Evolutionary conservation across 2,888 invertebrate genomes (phyloP).

Genomic region (Rhorus exstirpatorius): DNA sequence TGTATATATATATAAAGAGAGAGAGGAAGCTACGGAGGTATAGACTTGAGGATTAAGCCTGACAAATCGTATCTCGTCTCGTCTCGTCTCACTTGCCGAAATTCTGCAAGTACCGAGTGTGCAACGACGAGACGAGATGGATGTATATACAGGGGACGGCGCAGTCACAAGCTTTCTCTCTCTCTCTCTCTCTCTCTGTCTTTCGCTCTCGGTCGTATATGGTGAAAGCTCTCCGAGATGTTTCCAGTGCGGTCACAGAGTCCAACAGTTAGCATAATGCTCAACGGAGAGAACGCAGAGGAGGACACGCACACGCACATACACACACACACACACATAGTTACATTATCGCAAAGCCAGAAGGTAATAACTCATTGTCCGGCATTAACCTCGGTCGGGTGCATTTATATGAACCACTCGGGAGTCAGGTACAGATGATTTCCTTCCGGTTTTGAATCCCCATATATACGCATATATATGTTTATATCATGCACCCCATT

Average conservation of each 20-base stretch:
- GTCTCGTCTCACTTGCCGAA: slow-evolving; percentile 67
- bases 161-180: slow-evolving; percentile 12
- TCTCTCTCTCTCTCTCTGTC: too few relatives aligned
- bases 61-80: slow-evolving; percentile 66
- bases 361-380: slow-evolving; percentile 83
- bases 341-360: slow-evolving; percentile 73
- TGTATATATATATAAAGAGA: too few relatives aligned
- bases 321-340: slow-evolving; percentile 48
- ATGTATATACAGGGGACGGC: slow-evolving; percentile 28
- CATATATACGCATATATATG: background rate
- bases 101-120: slow-evolving; percentile 60
- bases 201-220: slow-evolving; percentile 72
- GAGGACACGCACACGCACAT: slow-evolving; percentile 27
- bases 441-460: slow-evolving; percentile 78
- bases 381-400: slow-evolving; percentile 67
- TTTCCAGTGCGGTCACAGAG: slow-evolving; percentile 74
- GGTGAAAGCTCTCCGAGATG: slow-evolving; percentile 73
- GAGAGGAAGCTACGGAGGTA: too few relatives aligned
- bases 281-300: slow-evolving; percentile 46
- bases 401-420: slow-evolving; percentile 59
- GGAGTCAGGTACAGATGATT: slow-evolving; percentile 81
- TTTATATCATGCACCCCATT: background rate
- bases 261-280: slow-evolving; percentile 73
- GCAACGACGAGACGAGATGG: slow-evolving; percentile 64
- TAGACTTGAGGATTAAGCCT: slow-evolving; percentile 60